Conservation (phyloP, 2,113 vertebrate species). For the Podilymbus podiceps region DNA sequence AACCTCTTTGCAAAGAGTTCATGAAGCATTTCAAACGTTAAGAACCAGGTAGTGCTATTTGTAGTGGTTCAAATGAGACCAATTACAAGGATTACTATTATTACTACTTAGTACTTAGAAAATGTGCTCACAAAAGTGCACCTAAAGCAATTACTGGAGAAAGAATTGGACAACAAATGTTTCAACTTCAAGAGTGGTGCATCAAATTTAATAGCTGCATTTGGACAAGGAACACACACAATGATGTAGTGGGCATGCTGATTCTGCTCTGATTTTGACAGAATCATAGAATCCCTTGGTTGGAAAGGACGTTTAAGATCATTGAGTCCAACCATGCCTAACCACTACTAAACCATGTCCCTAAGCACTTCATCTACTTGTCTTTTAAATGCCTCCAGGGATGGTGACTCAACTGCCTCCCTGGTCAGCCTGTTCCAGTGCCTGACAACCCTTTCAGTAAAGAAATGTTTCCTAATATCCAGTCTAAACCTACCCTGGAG, state of each 20-base stretch:
- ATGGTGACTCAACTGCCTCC: too few species aligned
- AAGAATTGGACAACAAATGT: neutral
- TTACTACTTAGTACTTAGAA: neutral
- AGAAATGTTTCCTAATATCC: too few species aligned
- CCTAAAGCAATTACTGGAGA: neutral
- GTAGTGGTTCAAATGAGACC: neutral
- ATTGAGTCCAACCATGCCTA: too few species aligned
- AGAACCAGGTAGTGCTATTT: neutral
- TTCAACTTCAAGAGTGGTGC: neutral
- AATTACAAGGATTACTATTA: neutral
- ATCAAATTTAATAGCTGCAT: neutral
- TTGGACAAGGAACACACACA: neutral
- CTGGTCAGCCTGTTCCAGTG: too few species aligned
- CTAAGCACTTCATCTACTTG: too few species aligned
- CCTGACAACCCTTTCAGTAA: too few species aligned
- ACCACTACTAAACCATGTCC: too few species aligned
- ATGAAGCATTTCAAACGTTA: neutral
- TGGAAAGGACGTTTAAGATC: too few species aligned
- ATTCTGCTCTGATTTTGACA: neutral
- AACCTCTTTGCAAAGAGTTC: neutral
- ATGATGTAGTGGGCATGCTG: accelerated
- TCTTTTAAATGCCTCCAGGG: too few species aligned
- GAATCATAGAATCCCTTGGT: too few species aligned
- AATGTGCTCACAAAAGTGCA: neutral
- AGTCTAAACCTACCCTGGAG: too few species aligned